phyloP scores from a whole-genome alignment of 2,797 vertebrate genomes.

The Melanotaenia trifasciata region DNA sequence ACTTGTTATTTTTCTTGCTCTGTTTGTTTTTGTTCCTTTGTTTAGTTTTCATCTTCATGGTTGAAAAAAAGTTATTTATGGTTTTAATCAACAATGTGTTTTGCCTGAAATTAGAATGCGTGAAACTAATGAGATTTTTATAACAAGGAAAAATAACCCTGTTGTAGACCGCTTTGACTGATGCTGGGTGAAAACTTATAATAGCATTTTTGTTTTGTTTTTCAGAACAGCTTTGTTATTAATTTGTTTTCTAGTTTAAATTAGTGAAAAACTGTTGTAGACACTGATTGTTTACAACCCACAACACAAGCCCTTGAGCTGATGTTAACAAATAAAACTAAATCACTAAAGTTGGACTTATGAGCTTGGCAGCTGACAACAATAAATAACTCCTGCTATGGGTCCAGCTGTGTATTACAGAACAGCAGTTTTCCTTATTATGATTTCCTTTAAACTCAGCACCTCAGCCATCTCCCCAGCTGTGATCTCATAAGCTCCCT shows the following conservation, averaged over 20 bases:
- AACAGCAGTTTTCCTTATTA: slow-evolving; percentile 62
- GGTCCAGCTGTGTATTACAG: slow-evolving; percentile 57
- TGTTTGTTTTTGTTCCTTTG: background rate
- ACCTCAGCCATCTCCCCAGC: slow-evolving; percentile 53
- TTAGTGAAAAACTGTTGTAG: slow-evolving; percentile 6
- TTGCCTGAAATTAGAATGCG: slow-evolving; percentile 3
- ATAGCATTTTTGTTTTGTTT: background rate
- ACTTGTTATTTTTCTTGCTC: background rate
- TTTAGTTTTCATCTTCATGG: background rate
- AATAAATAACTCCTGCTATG: slow-evolving; percentile 68
- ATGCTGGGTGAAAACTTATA: background rate
- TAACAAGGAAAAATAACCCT: background rate
- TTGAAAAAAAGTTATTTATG: background rate
- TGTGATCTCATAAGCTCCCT: slow-evolving; percentile 63
- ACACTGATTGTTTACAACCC: slow-evolving; percentile 14
- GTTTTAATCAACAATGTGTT: background rate
- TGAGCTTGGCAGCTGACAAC: slow-evolving; percentile 62
- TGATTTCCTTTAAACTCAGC: slow-evolving; percentile 70
- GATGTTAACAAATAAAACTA: slow-evolving; percentile 57
- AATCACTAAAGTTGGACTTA: slow-evolving; percentile 59
- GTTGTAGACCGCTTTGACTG: background rate
- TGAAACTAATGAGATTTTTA: background rate
- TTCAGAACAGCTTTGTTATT: background rate
- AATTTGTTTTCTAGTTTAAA: slow-evolving; percentile 16
- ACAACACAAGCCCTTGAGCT: slow-evolving; percentile 53